These are phyloP conservation scores for Cydia splendana DNA, from an alignment of 1,140 invertebrate species.

Conservation along the genomic window DNA sequence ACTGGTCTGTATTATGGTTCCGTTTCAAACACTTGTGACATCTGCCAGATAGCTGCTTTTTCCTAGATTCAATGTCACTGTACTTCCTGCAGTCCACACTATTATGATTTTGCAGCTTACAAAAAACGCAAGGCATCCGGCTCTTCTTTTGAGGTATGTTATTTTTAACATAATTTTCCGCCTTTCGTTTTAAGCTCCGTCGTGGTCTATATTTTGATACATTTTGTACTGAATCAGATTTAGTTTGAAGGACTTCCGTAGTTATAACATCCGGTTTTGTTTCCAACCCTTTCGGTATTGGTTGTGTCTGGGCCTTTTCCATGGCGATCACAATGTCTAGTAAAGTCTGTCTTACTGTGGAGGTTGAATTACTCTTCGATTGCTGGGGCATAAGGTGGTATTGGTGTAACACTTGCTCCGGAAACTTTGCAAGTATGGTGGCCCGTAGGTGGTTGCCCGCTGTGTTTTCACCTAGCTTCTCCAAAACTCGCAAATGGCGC, in stretches of 20 bases:
- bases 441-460: slow-evolving; percentile 13
- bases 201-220: too few relatives aligned
- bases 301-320: too few relatives aligned
- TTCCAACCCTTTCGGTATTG: too few relatives aligned
- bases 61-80: background rate
- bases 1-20: background rate
- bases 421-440: slow-evolving; percentile 11
- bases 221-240: too few relatives aligned
- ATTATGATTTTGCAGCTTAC: background rate
- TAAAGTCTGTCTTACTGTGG: too few relatives aligned
- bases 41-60: background rate
- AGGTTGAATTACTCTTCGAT: too few relatives aligned
- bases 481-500: slow-evolving; percentile 4
- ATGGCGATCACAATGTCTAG: too few relatives aligned
- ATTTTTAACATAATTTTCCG: background rate
- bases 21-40: background rate
- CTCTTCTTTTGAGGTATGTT: background rate
- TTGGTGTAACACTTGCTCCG: background rate
- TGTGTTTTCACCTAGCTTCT: slow-evolving; percentile 5
- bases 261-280: too few relatives aligned
- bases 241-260: too few relatives aligned
- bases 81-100: background rate
- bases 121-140: background rate
- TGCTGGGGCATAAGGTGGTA: background rate
- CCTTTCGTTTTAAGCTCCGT: background rate